Evolutionary conservation across 2,797 vertebrate genomes (phyloP).

Genomic region (Crypturellus tataupa): DNA sequence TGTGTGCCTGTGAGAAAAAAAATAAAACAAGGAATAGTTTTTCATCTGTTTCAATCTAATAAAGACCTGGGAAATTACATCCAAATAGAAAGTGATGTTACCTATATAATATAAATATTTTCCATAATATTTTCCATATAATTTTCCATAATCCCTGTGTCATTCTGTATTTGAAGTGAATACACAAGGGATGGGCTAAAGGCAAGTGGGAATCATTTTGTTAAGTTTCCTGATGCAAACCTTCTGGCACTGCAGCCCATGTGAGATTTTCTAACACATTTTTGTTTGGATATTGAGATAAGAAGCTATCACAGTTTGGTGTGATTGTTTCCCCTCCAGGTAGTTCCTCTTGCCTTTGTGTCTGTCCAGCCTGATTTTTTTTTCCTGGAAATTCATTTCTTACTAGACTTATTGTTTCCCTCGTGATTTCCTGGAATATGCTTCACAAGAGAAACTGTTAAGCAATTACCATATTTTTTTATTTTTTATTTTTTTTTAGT

Average conservation of each 20-base stretch:
- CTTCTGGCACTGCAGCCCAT: rapidly evolving
- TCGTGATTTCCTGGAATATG: neutral
- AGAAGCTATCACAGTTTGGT: neutral
- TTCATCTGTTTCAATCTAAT: neutral
- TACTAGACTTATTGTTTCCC: neutral
- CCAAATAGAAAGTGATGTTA: neutral
- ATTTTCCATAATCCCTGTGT: neutral
- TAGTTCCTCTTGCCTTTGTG: neutral
- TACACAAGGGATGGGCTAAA: neutral
- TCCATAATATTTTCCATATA: neutral
- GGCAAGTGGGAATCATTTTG: neutral
- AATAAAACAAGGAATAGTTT: neutral
- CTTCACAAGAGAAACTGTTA: neutral
- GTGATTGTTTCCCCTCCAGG: neutral
- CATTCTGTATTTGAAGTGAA: neutral
- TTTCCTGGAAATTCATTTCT: neutral
- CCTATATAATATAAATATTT: neutral
- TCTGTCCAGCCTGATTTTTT: neutral
- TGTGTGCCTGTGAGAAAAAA: neutral
- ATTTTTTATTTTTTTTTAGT: constrained; percentile 10
- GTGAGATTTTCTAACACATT: neutral
- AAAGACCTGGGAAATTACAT: neutral
- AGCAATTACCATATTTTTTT: neutral
- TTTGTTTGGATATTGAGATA: neutral
- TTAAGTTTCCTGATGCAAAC: neutral